Evolutionary conservation across 2,113 vertebrate species (phyloP), one percentile per base, ranked within the genome.

Genomic region (Psammodynastes pulverulentus): DNA sequence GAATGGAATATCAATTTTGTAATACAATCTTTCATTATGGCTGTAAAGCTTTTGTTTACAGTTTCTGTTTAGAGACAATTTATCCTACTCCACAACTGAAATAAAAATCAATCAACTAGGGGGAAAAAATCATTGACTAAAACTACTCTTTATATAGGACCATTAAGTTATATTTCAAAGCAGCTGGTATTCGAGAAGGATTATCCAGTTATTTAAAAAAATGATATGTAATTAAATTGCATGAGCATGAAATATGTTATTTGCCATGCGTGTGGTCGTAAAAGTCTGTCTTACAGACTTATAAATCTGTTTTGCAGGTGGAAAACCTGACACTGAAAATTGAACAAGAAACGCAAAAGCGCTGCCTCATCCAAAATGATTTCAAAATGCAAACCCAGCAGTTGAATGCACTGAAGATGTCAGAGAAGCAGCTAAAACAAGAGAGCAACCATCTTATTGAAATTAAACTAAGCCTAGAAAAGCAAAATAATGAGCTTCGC

Each of bases 341-440:
- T 86, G 99, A 99, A 93, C 99, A 99, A 97, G 99, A 99, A 97
- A 98, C 98, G 53, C 99, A 99, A 96, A 99, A 99, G 94, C 98
- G 99, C 39, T 98, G 94, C 96, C 98, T 99, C 95, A 99, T 98
- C 45, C 98, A 99, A 95, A 99, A 99, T 84, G 99, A 99, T 97
- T 96, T 99, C 94, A 99, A 99, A 97, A 98, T 98, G 95, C 99
- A 99, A 97, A 98, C 98, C 0, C 99, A 99, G 95, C 99, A 99
- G 96, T 98, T 99, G 91, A 99, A 98, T 92, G 95, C 97, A 19
- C 95, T 99, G 95, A 98, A 97, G 95, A 98, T 99, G 96, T 99
- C 99, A 0, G 99, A 99, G 97, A 99, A 99, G 90, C 99, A 99
- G 93, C 97, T 99, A 67, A 99, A 99, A 91, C 99, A 99, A 96